A percentile compares a stretch with the other conserved stretches of the same genome.
These are phyloP conservation scores for Planococcus citri DNA, from an alignment of 1,140 invertebrate genomes.

Conservation along the genomic window DNA sequence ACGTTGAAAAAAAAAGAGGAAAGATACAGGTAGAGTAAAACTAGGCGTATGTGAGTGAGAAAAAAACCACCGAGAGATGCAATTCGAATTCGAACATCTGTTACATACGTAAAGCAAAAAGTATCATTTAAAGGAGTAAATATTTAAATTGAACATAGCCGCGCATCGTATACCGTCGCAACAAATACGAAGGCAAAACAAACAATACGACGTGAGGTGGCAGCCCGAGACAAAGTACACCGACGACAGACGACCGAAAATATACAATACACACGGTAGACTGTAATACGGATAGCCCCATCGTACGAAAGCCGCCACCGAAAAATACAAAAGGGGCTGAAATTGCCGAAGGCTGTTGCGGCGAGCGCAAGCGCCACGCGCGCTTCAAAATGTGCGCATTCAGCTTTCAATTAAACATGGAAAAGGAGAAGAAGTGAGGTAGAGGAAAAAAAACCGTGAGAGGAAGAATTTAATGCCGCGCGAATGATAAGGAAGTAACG, in stretches of 20 bases:
- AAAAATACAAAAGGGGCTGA: conserved; percentile 4
- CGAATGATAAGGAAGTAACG: conserved; percentile 19
- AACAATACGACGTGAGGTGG: neutral
- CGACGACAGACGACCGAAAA: neutral
- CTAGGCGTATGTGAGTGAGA: neutral
- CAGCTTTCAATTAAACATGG: conserved; percentile 19
- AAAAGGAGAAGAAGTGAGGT: too few relatives aligned
- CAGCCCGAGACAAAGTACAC: neutral
- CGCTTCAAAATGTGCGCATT: conserved; percentile 15
- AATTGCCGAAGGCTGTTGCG: conserved; percentile 11
- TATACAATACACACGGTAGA: neutral
- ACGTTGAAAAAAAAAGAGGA: neutral
- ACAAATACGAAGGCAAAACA: neutral
- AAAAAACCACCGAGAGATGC: too few relatives aligned
- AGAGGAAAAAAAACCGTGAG: conserved; percentile 4
- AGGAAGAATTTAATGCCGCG: conserved; percentile 14
- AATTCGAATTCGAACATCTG: neutral
- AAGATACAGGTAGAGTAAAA: neutral
- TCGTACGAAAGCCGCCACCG: neutral
- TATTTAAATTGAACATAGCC: conserved; percentile 1
- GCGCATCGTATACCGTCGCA: neutral
- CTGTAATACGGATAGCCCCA: neutral
- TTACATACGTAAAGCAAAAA: neutral
- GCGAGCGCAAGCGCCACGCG: neutral
- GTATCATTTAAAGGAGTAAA: conserved; percentile 3